Percentiles rank a stretch among this genome's conserved stretches.
Evolutionary conservation across 2,888 invertebrate species (phyloP).

Genomic region (Lottia scabra): DNA sequence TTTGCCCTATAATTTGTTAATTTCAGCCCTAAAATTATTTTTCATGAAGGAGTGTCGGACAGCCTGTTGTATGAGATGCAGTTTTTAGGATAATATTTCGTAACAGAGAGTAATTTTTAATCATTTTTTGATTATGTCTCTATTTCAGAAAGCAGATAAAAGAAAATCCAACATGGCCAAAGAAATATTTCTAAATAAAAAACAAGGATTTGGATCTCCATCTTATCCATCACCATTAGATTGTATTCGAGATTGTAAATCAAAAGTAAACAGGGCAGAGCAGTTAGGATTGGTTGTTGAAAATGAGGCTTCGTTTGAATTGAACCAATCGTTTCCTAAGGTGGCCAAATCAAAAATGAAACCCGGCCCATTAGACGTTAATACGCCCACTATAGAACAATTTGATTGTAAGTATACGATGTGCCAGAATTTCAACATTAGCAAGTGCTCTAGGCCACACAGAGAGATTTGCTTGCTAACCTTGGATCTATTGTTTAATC

Average conservation of each 20-base stretch:
- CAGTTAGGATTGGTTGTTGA: slow-evolving; percentile 52
- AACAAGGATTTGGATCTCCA: slow-evolving; percentile 50
- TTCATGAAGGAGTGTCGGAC: too few species aligned
- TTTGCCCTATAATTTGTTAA: too few species aligned
- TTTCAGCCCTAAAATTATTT: too few species aligned
- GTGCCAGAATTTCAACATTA: too few species aligned
- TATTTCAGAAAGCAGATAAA: background rate
- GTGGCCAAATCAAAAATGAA: slow-evolving; percentile 29
- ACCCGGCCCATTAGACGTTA: background rate
- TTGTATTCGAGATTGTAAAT: slow-evolving; percentile 50
- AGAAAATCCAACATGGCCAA: background rate
- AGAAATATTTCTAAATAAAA: background rate
- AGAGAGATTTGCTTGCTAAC: too few species aligned
- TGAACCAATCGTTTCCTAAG: slow-evolving; percentile 77
- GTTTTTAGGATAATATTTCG: too few species aligned
- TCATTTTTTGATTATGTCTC: background rate
- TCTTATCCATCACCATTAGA: slow-evolving; percentile 65
- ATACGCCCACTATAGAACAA: background rate
- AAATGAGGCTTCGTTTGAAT: slow-evolving; percentile 71
- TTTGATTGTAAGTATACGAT: background rate
- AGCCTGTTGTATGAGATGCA: too few species aligned
- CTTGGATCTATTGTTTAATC: too few species aligned
- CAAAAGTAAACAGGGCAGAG: slow-evolving; percentile 51
- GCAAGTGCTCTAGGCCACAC: too few species aligned
- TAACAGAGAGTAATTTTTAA: too few species aligned